A percentile compares a stretch with the other conserved stretches of the same genome.
Evolutionary conservation across 53 echinoderm and acorn worm genomes (phyloP).

Genomic region (Holothuria leucospilota): DNA sequence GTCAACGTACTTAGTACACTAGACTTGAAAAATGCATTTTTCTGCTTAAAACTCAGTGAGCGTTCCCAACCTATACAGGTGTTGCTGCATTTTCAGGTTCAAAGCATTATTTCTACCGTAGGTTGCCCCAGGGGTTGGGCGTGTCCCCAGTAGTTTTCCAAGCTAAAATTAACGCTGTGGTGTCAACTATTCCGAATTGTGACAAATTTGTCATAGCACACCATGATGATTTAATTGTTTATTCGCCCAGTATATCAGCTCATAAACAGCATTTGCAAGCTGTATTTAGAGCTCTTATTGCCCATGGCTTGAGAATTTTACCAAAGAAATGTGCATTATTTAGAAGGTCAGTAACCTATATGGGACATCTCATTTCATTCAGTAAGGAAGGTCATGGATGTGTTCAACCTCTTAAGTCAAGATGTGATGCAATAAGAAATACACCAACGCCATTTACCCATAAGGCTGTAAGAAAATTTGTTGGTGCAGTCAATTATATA

Average conservation of each 20-base stretch:
- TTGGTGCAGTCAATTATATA: conserved; percentile 44
- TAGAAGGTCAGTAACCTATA: conserved; percentile 21
- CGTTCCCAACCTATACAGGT: conserved; percentile 44
- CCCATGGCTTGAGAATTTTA: conserved; percentile 1
- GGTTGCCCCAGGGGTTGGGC: no score
- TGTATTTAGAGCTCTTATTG: not conserved
- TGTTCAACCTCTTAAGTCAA: not conserved
- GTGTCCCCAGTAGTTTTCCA: no score
- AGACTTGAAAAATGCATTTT: no score
- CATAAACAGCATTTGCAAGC: conserved; percentile 18
- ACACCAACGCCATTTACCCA: not conserved
- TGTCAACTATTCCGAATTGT: not conserved
- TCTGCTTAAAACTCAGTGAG: no score
- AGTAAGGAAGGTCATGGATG: conserved; percentile 16
- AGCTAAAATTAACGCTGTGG: conserved; percentile 13
- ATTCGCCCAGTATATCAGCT: not conserved
- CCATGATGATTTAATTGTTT: conserved; percentile 45
- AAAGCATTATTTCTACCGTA: conserved; percentile 63
- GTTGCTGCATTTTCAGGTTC: conserved; percentile 66
- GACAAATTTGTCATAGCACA: conserved; percentile 14
- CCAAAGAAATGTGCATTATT: conserved; percentile 50
- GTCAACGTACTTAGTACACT: no score
- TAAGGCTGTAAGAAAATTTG: conserved; percentile 31
- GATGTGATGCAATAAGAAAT: conserved; percentile 19
- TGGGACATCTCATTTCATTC: conserved; percentile 38